Conservation (phyloP, 2,113 vertebrate genomes). For the Vanacampus margaritifer region DNA sequence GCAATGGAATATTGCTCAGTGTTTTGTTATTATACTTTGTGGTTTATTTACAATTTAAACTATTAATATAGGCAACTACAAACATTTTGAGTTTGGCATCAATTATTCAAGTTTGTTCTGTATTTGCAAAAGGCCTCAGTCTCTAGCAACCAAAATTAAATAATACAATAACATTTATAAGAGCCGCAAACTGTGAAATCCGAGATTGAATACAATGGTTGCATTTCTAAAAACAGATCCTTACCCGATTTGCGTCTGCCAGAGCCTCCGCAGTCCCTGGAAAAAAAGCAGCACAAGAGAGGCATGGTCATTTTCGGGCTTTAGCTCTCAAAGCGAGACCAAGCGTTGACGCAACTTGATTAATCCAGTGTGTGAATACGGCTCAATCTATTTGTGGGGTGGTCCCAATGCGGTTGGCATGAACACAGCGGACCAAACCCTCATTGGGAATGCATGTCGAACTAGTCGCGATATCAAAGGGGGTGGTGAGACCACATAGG, state of each 20-base stretch:
- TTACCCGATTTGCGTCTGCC: constrained; percentile 92
- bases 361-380: constrained; percentile 3
- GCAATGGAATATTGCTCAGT: not conserved
- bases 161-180: not conserved
- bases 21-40: not conserved
- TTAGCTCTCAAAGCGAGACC: not conserved
- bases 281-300: constrained; percentile 89
- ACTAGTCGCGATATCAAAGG: constrained; percentile 50
- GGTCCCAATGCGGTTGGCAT: constrained; percentile 53
- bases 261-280: constrained; percentile 82
- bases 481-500: constrained; percentile 50
- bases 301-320: constrained; percentile 78
- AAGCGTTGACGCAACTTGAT: constrained; percentile 4
- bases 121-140: not conserved
- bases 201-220: not conserved
- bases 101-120: too few relatives aligned
- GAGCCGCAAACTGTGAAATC: not conserved
- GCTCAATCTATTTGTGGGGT: constrained; percentile 24
- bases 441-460: constrained; percentile 60
- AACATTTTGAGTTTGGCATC: too few relatives aligned
- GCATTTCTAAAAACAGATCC: constrained; percentile 28
- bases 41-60: not conserved
- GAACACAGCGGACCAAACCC: constrained; percentile 56
- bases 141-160: not conserved
- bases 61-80: not conserved